A percentile compares a stretch with the other conserved stretches of the same genome.
Conservation (phyloP, 2,797 vertebrate genomes). For the Aselliscus stoliczkanus region DNA sequence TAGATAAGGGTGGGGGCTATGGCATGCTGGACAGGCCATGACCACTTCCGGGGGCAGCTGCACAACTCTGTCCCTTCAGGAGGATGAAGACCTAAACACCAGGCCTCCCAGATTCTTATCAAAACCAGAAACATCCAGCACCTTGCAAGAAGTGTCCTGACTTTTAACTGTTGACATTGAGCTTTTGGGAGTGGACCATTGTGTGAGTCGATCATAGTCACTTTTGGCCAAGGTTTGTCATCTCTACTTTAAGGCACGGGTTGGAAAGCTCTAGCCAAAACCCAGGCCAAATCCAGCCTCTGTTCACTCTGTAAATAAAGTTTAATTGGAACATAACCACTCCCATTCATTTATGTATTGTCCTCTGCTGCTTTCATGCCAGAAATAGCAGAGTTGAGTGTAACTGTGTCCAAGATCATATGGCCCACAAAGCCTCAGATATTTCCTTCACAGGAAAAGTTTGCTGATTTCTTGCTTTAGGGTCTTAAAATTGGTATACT, state of each 20-base stretch:
- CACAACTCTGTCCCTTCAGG: background rate
- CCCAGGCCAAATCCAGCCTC: background rate
- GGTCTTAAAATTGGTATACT: background rate
- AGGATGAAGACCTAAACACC: background rate
- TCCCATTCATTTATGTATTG: background rate
- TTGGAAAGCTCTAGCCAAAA: background rate
- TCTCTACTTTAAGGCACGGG: background rate
- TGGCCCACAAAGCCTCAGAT: background rate
- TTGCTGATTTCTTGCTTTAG: background rate
- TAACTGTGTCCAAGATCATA: background rate
- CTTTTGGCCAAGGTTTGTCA: background rate
- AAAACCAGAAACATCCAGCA: background rate
- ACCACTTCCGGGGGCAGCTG: background rate
- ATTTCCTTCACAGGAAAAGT: background rate
- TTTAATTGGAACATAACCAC: background rate
- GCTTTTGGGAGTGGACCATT: background rate
- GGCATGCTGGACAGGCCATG: background rate
- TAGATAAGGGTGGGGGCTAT: background rate
- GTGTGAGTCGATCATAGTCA: background rate
- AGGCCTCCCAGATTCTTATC: background rate
- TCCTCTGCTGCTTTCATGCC: background rate
- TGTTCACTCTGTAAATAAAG: background rate
- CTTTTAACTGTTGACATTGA: background rate
- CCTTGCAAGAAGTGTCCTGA: background rate
- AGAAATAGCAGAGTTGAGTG: background rate